A percentile compares a stretch with the other conserved stretches of the same genome.
phyloP scores from a whole-genome alignment of 2,888 invertebrate genomes.

The Drosophila kambysellisi region DNA sequence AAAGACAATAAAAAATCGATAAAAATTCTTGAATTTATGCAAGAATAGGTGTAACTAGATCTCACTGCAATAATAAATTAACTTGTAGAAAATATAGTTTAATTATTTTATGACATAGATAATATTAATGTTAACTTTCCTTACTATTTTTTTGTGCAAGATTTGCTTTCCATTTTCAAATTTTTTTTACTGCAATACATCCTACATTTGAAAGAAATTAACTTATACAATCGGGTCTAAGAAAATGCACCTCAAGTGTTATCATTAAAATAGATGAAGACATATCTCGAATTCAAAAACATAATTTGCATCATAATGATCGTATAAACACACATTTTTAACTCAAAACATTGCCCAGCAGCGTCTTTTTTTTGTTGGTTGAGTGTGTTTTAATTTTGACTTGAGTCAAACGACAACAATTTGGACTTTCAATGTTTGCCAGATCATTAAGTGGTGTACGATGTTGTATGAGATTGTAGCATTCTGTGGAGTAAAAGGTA shows the following conservation, averaged over 20 bases:
- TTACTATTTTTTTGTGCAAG: not conserved
- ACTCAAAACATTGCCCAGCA: constrained; percentile 43
- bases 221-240: not conserved
- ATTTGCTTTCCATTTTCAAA: not conserved
- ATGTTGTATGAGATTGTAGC: constrained; percentile 24
- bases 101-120: not conserved
- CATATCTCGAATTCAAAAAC: constrained; percentile 2
- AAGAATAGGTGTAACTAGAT: not conserved
- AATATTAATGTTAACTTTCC: not conserved
- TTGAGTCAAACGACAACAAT: constrained; percentile 34
- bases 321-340: constrained; percentile 27
- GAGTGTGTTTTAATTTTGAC: constrained; percentile 4
- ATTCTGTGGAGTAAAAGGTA: constrained; percentile 38
- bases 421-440: constrained; percentile 43
- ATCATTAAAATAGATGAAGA: not conserved
- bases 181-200: not conserved
- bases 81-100: not conserved
- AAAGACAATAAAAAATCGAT: not conserved
- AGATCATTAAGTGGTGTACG: constrained; percentile 48
- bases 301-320: constrained; percentile 17
- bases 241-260: not conserved
- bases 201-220: not conserved
- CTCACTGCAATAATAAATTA: not conserved
- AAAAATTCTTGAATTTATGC: not conserved
- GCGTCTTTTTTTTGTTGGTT: constrained; percentile 25